These are phyloP conservation scores for Petrocephalus sullivani DNA, from an alignment of 2,797 vertebrate species.

Conservation along the genomic window DNA sequence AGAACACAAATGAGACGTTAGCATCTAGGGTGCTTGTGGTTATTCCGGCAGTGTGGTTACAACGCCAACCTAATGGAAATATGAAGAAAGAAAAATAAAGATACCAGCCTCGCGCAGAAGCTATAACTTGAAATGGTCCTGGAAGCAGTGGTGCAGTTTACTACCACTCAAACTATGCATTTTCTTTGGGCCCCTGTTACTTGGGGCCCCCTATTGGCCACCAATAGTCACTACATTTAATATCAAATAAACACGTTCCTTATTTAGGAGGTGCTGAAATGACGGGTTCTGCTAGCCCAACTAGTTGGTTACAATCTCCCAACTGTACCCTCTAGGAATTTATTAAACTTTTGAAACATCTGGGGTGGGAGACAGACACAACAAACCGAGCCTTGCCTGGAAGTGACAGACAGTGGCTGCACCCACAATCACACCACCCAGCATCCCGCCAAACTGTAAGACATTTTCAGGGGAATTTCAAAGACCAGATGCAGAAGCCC, in stretches of 20 bases:
- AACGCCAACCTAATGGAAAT: background rate
- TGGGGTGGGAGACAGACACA: background rate
- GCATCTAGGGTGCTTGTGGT: background rate
- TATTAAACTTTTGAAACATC: background rate
- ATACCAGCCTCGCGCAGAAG: background rate
- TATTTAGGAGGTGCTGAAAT: background rate
- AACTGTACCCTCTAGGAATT: background rate
- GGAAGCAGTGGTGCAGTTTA: background rate
- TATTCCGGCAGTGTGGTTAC: background rate
- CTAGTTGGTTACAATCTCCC: background rate
- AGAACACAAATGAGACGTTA: slow-evolving; percentile 1
- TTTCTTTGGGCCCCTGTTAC: background rate
- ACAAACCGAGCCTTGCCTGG: background rate
- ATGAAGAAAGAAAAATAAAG: background rate
- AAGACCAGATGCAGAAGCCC: background rate
- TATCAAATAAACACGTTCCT: background rate
- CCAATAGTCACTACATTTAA: background rate
- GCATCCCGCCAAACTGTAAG: background rate
- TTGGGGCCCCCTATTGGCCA: background rate
- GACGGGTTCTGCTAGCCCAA: background rate
- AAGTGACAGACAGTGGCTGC: background rate
- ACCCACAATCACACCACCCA: background rate
- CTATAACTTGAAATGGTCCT: background rate
- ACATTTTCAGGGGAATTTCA: background rate
- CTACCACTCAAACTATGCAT: background rate